Percentiles rank a stretch among this genome's conserved stretches.
These are phyloP conservation scores for Coecobrya sp. DNA, from an alignment of 2,888 invertebrate genomes.

Conservation along the genomic window DNA sequence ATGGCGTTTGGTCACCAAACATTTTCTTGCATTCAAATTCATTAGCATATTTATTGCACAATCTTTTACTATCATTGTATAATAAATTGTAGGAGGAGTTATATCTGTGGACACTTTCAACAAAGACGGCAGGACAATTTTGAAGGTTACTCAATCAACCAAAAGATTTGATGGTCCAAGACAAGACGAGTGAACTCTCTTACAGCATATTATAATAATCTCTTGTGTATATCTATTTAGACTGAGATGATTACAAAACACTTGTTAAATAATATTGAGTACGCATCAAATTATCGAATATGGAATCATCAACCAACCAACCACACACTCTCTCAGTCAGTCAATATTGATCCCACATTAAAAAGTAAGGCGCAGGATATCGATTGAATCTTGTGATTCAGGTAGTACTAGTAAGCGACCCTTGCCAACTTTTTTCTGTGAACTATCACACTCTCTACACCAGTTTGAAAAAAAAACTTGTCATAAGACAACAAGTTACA, in stretches of 20 bases:
- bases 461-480: slow-evolving; percentile 20
- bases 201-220: slow-evolving; percentile 29
- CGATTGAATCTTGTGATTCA: background rate
- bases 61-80: background rate
- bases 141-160: slow-evolving; percentile 65
- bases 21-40: slow-evolving; percentile 8
- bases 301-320: background rate
- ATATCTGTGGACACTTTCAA: slow-evolving; percentile 10
- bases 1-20: slow-evolving; percentile 11
- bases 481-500: slow-evolving; percentile 9
- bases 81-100: slow-evolving; percentile 3
- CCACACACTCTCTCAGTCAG: too few relatives aligned
- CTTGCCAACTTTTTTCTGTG: background rate
- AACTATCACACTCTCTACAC: background rate
- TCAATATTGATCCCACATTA: background rate
- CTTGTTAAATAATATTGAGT: background rate
- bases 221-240: background rate
- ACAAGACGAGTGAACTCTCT: slow-evolving; percentile 36
- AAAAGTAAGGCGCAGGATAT: too few relatives aligned
- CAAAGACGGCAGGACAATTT: background rate
- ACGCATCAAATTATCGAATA: slow-evolving; percentile 20
- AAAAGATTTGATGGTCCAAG: background rate
- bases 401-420: background rate
- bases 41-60: slow-evolving; percentile 65
- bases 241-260: slow-evolving; percentile 38